These are phyloP conservation scores for Eurytoma adleriae DNA, from an alignment of 2,888 invertebrate species.

Conservation along the genomic window DNA sequence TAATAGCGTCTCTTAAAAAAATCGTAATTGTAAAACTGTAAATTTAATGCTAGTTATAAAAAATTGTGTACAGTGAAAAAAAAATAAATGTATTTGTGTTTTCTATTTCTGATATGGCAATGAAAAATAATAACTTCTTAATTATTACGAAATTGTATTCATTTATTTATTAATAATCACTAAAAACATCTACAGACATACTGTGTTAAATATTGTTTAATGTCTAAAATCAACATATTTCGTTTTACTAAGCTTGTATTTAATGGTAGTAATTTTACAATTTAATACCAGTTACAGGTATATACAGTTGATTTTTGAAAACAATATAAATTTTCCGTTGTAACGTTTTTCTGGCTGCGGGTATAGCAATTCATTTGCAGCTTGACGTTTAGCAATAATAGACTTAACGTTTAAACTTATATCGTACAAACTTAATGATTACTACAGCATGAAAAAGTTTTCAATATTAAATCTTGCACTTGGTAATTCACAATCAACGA, in stretches of 20 bases:
- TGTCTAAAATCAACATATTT: conserved; percentile 49
- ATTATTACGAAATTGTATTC: conserved; percentile 48
- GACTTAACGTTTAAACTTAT: conserved; percentile 40
- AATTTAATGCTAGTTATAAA: conserved; percentile 53
- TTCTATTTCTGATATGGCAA: conserved; percentile 43
- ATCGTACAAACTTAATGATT: conserved; percentile 26
- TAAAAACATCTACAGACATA: conserved; percentile 51
- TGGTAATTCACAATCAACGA: conserved; percentile 29
- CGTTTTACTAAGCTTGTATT: conserved; percentile 13
- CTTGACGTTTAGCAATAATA: conserved; percentile 17
- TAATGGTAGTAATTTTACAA: conserved; percentile 53
- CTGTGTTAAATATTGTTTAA: conserved; percentile 36
- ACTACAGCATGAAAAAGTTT: conserved; percentile 40
- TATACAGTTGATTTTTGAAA: conserved; percentile 48
- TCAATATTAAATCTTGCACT: conserved; percentile 36
- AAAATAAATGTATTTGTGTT: conserved; percentile 49
- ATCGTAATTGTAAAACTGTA: conserved; percentile 51
- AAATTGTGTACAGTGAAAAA: conserved; percentile 55
- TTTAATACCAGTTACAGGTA: conserved; percentile 51
- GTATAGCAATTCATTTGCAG: conserved; percentile 33
- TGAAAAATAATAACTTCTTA: conserved; percentile 38
- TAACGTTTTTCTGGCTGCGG: conserved; percentile 17
- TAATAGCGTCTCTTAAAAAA: conserved; percentile 29
- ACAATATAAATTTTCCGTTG: conserved; percentile 25
- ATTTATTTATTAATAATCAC: conserved; percentile 51